A percentile compares a stretch with the other conserved stretches of the same genome.
Conservation (phyloP, 23 tunicate genomes). For the Ciona savignyi region DNA sequence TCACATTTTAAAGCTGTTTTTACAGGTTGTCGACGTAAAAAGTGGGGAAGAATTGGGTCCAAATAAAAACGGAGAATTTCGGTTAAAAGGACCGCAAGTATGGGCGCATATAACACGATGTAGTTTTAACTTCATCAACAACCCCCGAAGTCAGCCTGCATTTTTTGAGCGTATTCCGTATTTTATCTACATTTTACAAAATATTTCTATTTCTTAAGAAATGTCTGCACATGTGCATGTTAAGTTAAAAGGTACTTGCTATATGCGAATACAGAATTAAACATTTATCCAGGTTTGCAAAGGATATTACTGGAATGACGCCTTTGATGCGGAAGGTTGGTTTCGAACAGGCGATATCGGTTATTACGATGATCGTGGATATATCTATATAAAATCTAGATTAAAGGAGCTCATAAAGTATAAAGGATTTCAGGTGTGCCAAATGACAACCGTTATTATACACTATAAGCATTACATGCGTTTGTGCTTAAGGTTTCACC, state of each 20-base stretch:
- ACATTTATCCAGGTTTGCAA: not conserved
- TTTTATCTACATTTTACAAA: too few relatives aligned
- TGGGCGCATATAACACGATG: too few relatives aligned
- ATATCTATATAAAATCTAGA: not conserved
- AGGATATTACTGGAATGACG: not conserved
- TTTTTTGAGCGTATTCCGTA: too few relatives aligned
- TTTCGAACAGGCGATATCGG: not conserved
- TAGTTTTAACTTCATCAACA: too few relatives aligned
- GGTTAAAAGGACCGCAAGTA: not conserved
- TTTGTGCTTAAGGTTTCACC: slow-evolving; percentile 42
- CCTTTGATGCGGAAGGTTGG: not conserved
- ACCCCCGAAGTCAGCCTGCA: too few relatives aligned
- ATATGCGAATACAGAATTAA: too few relatives aligned
- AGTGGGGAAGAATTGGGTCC: not conserved
- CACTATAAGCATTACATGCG: not conserved
- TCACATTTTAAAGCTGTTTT: not conserved
- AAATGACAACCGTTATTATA: not conserved
- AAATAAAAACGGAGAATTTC: not conserved
- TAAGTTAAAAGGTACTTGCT: too few relatives aligned
- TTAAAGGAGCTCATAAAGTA: not conserved
- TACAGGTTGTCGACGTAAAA: not conserved
- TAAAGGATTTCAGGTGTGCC: not conserved
- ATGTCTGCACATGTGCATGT: too few relatives aligned
- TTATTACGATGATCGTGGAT: not conserved
- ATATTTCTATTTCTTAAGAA: too few relatives aligned